Percentiles rank a stretch among this genome's conserved stretches.
These are phyloP conservation scores for Artibeus lituratus DNA, from an alignment of 2,797 vertebrate genomes.

Conservation along the genomic window DNA sequence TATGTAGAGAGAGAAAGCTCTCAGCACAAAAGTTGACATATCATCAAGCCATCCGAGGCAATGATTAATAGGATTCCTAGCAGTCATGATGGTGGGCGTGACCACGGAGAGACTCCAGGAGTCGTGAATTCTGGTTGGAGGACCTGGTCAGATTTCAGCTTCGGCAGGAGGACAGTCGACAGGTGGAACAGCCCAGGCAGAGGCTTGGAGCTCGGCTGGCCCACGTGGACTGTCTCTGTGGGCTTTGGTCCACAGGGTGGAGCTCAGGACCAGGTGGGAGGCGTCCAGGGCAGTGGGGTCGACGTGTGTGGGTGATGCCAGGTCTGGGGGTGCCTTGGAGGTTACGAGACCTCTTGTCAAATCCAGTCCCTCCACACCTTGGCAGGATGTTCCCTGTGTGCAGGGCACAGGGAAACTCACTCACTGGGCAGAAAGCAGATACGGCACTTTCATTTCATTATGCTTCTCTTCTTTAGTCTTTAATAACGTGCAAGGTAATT, in stretches of 20 bases:
- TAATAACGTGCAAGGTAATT: background rate
- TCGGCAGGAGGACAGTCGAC: background rate
- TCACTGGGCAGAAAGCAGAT: background rate
- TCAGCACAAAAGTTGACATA: background rate
- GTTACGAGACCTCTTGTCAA: background rate
- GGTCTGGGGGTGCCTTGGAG: background rate
- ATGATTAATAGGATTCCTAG: background rate
- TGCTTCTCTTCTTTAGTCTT: background rate
- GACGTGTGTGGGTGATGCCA: background rate
- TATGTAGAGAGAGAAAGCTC: background rate
- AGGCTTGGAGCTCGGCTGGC: background rate
- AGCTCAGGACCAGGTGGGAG: background rate
- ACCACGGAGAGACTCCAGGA: background rate
- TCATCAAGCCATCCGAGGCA: background rate
- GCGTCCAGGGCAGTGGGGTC: background rate
- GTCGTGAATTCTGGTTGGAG: background rate
- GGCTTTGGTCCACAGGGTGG: background rate
- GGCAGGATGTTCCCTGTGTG: background rate
- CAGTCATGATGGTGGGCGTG: background rate
- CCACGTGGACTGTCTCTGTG: background rate
- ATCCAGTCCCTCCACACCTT: background rate
- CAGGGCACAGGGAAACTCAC: background rate
- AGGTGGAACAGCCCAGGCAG: background rate
- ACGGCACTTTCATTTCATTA: accelerated
- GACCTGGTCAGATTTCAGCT: background rate